Percentiles rank a stretch among this genome's conserved stretches.
These are phyloP conservation scores for Enteromius treurensis DNA, from an alignment of 2,797 vertebrate genomes.

Conservation along the genomic window DNA sequence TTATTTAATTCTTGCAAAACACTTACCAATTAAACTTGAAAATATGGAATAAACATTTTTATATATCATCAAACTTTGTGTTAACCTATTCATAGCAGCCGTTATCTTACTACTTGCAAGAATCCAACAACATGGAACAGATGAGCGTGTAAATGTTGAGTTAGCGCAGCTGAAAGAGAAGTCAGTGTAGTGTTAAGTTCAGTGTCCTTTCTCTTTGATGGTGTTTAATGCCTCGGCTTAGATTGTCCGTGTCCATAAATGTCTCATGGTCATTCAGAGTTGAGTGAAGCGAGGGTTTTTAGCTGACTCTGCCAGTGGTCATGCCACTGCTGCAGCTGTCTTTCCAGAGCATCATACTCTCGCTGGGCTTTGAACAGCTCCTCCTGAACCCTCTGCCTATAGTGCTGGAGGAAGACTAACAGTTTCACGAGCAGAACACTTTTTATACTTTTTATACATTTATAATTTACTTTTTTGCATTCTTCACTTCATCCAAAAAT, in stretches of 20 bases:
- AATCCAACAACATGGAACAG: not conserved
- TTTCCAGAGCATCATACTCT: conserved; percentile 67
- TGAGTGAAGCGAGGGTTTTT: conserved; percentile 55
- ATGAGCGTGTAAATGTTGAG: not conserved
- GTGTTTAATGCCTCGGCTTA: not conserved
- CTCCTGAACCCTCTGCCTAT: conserved; percentile 62
- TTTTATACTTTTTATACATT: too few species aligned
- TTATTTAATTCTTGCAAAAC: conserved; percentile 33
- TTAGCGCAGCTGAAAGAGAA: not conserved
- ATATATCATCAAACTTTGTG: not conserved
- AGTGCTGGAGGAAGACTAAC: conserved; percentile 69
- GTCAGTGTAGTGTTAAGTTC: not conserved
- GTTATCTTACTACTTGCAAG: not conserved
- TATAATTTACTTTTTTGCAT: not conserved
- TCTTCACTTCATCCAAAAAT: not conserved
- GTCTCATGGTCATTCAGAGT: conserved; percentile 50
- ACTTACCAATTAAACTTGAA: conserved; percentile 22
- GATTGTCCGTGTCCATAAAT: conserved; percentile 47
- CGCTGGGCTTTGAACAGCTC: conserved; percentile 63
- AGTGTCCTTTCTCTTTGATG: not conserved
- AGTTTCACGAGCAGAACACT: conserved; percentile 12
- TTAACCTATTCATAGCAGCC: not conserved
- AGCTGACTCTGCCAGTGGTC: conserved; percentile 68
- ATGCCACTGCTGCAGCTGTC: conserved; percentile 71
- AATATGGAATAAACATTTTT: conserved; percentile 13